Percentiles rank a stretch among this genome's conserved stretches.
Evolutionary conservation across 2,888 invertebrate species (phyloP).

Genomic region (Spodoptera exigua): DNA sequence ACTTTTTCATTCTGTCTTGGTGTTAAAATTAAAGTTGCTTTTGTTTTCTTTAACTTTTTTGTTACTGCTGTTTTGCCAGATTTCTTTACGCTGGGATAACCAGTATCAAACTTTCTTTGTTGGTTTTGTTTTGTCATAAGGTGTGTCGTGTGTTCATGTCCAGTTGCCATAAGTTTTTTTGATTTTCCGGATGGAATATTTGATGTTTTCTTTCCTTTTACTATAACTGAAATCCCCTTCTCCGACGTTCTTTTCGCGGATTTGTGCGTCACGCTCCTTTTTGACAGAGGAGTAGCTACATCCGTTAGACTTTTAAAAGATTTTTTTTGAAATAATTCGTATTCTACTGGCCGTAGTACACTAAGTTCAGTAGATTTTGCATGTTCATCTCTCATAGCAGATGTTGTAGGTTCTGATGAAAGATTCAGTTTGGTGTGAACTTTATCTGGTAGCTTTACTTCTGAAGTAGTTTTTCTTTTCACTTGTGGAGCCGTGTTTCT

Average conservation of each 20-base stretch:
- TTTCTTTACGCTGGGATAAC: constrained; percentile 36
- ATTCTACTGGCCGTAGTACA: constrained; percentile 24
- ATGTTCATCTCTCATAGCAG: constrained; percentile 49
- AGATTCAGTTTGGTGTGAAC: constrained; percentile 60
- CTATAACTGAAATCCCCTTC: constrained; percentile 25
- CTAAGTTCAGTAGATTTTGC: constrained; percentile 55
- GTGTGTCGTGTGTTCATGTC: constrained; percentile 12
- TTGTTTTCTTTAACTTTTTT: constrained; percentile 24
- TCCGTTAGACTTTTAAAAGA: constrained; percentile 8
- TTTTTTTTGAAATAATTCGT: constrained; percentile 17
- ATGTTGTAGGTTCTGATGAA: constrained; percentile 59
- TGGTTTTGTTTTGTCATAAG: constrained; percentile 27
- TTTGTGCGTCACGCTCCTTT: constrained; percentile 6
- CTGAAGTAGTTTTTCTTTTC: constrained; percentile 58
- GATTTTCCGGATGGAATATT: background rate
- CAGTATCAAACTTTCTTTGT: constrained; percentile 26
- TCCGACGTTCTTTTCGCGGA: constrained; percentile 18
- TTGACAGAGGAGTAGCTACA: constrained; percentile 31
- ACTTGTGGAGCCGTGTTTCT: too few relatives aligned
- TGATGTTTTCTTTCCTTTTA: background rate
- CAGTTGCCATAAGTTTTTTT: constrained; percentile 7
- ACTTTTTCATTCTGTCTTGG: constrained; percentile 61
- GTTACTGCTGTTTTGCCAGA: constrained; percentile 43
- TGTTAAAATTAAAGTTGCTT: constrained; percentile 34
- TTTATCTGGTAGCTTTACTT: constrained; percentile 59